These are phyloP conservation scores for Trinorchestia longiramus DNA, from an alignment of 1,140 invertebrate genomes.

Conservation along the genomic window DNA sequence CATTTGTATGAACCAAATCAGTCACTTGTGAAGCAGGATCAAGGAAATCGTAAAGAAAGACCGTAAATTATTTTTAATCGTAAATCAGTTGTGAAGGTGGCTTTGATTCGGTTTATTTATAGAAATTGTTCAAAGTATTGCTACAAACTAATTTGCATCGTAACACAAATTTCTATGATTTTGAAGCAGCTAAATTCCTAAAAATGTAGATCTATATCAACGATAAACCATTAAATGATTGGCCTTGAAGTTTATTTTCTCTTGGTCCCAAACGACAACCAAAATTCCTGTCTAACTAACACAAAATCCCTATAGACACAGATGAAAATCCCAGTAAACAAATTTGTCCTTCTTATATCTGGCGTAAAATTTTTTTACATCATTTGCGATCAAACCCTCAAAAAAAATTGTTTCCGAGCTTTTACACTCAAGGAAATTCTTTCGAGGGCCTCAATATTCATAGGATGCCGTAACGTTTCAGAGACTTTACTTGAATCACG, in stretches of 20 bases:
- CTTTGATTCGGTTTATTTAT: not conserved
- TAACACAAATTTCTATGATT: not conserved
- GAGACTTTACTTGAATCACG: not conserved
- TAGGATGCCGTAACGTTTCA: not conserved
- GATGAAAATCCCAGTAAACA: not conserved
- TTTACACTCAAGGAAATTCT: not conserved
- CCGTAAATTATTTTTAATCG: not conserved
- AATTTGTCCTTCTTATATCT: not conserved
- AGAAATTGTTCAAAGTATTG: not conserved
- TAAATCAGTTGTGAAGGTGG: not conserved
- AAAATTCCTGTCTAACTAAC: not conserved
- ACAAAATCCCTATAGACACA: not conserved
- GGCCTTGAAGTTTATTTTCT: not conserved
- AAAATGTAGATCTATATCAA: not conserved
- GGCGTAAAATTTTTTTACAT: too few relatives aligned
- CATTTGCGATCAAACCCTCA: not conserved
- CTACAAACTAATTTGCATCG: too few relatives aligned
- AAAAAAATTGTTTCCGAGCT: not conserved
- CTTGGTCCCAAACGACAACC: not conserved
- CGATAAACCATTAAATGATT: too few relatives aligned
- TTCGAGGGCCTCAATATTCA: not conserved
- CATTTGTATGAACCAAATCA: not conserved
- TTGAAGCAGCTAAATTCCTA: not conserved
- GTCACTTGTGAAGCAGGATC: too few relatives aligned
- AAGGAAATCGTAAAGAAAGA: too few relatives aligned